Base-by-base conservation (phyloP, 2,888 invertebrate genomes). In the Amblyteles armatorius region DNA sequence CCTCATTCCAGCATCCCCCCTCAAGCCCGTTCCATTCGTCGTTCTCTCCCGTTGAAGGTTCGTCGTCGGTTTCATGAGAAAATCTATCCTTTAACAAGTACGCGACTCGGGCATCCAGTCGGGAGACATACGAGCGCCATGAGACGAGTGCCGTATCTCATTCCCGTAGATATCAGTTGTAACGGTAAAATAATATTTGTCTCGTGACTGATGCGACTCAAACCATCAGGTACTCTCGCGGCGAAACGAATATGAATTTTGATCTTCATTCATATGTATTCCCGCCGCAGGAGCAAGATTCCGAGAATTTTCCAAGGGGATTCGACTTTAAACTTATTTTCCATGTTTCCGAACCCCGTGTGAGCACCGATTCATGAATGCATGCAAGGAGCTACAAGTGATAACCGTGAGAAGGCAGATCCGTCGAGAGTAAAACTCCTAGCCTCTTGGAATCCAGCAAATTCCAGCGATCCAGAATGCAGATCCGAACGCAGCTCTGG, bases 61-160 rank as follows among this genome's bases (percentile, higher is more conserved):
- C 22, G 22, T n/a, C 67, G 19, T 55, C 40, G 57, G 22, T 79
- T 82, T 71, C 71, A 44, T 44, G 77, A 67, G 69, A 65, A 71
- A 76, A 77, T 77, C 11, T 63, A 82, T 71, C n/a, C 68, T 11
- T 19, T 33, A 33, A 63, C 60, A n/a, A 33, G 29, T n/a, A 6
- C 33, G 29, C 60, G 60, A 13, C 16, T 13, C 13, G 4, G 5
- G 50, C 50, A 60, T 55, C 60, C 29, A n/a, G 29, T 33, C 13
- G 13, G 29, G 2, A 63, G 22, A 63, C 29, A 63, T 63, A 29
- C 16, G 33, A 29, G 5, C 0, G 29, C 60, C 33, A 26, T 26
- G 13, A 57, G 57, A 57, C 26, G 57, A 57, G 26, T 7, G 60
- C 29, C n/a, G 33, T 65, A 13, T 50, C 13, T 36, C 50, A 33